Evolutionary conservation across 1,140 invertebrate genomes (phyloP), one percentile per base, ranked within the genome.

Genomic region (Coenobita brevimanus): DNA sequence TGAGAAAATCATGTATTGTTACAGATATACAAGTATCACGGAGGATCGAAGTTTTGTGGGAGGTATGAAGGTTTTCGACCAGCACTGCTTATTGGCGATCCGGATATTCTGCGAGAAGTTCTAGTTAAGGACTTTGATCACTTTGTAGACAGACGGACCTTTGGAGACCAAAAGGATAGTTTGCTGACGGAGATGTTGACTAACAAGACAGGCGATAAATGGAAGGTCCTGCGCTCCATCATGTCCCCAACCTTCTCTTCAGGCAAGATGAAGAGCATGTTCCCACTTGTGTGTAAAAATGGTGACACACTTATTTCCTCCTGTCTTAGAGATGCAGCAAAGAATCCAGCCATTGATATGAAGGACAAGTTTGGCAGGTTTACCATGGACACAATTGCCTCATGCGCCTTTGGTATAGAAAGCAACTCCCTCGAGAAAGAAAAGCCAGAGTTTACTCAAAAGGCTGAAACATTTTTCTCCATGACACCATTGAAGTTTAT

Each of bases 371-470:
- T 92, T 82, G 91, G 91, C 6, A 91, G 87, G n/a, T 93, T 92
- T 76, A 93, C 93, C 6, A 92, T 94, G 92, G 93, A 94, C 89
- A 91, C 92, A 0, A 93, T 94, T 73, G 92, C 93, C 21, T 90
- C 91, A 38, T 92, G 93, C 62, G 92, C 92, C 17, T 94, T 94
- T 91, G 94, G 93, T 17, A 90, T 94, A 2, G 89, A 93, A n/a
- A 91, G 80, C 33, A 88, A 90, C 36, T 84, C 83, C 0, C 91
- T 91, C 36, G 38, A 46, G 15, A 54, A 90, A 1, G 41, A 83
- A 30, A 43, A 90, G 30, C 81, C 89, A 6, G 54, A 36, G 57
- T 91, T 91, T 79, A 21, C 54, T 0, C 30, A 81, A 36, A 76
- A 87, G 27, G 89, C 76, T 17, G 30, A 50, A 0, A 2, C 17